phyloP scores from a whole-genome alignment of 2,113 vertebrate species.

The Misgurnus anguillicaudatus region DNA sequence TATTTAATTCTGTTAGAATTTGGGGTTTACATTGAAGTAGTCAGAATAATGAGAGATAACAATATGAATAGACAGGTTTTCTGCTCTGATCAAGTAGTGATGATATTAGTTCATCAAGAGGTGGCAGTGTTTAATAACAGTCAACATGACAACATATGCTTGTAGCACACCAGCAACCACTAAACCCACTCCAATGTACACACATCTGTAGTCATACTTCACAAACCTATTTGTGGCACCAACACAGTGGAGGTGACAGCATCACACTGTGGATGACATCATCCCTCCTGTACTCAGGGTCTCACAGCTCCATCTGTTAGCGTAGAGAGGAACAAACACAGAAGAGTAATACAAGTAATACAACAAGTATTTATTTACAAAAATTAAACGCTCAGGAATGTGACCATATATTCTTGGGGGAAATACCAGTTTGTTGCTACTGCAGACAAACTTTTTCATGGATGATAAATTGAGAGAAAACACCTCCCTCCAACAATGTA shows the following conservation, averaged over 20 bases:
- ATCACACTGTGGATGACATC: conserved; percentile 42
- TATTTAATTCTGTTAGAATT: too few species aligned
- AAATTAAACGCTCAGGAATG: neutral
- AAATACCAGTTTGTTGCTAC: neutral
- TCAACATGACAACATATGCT: neutral
- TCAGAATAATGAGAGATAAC: neutral
- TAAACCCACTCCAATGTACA: neutral
- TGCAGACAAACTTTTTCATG: neutral
- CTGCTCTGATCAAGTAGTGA: neutral
- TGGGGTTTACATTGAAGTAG: too few species aligned
- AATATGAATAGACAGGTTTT: neutral
- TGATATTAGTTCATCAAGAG: neutral
- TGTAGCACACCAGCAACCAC: neutral
- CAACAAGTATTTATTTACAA: neutral
- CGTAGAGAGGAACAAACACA: conserved; percentile 1
- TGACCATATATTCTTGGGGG: neutral
- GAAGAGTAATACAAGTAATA: neutral
- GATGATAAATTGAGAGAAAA: neutral
- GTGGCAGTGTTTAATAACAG: conserved; percentile 25
- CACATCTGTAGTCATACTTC: neutral
- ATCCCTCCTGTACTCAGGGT: conserved; percentile 31
- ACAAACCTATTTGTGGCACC: conserved; percentile 1
- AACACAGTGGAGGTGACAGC: neutral
- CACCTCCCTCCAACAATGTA: neutral
- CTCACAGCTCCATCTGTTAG: conserved; percentile 40